phyloP scores from a whole-genome alignment of 2,113 vertebrate genomes.

The Glaucidium brasilianum region DNA sequence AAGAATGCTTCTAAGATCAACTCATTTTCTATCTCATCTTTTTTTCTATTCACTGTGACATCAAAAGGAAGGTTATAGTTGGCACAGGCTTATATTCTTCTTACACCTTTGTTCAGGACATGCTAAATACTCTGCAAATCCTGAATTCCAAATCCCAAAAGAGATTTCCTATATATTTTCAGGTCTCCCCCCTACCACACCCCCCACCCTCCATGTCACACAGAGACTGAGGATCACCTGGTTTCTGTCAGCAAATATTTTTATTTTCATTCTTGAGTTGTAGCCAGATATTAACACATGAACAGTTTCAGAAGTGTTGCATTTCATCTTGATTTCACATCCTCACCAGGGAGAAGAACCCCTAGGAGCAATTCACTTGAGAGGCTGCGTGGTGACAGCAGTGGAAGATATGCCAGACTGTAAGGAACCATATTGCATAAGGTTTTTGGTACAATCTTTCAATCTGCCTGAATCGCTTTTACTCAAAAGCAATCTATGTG shows the following conservation, averaged over 20 bases:
- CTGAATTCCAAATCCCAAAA: background rate
- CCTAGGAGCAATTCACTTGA: conserved; percentile 88
- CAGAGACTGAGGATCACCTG: background rate
- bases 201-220: background rate
- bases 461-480: background rate
- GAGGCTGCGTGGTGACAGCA: conserved; percentile 90
- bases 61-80: background rate
- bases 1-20: background rate
- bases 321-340: background rate
- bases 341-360: conserved; percentile 79
- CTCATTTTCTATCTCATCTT: background rate
- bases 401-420: conserved; percentile 88
- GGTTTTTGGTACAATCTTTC: background rate
- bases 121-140: background rate
- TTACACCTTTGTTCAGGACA: background rate
- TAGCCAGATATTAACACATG: background rate
- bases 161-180: background rate
- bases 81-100: background rate
- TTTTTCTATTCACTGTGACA: background rate
- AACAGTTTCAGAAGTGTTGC: background rate
- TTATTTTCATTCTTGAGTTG: background rate
- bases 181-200: background rate
- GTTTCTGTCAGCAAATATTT: background rate
- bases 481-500: background rate
- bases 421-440: conserved; percentile 59